phyloP scores from a whole-genome alignment of 2,113 vertebrate species.

The Morone chrysops region DNA sequence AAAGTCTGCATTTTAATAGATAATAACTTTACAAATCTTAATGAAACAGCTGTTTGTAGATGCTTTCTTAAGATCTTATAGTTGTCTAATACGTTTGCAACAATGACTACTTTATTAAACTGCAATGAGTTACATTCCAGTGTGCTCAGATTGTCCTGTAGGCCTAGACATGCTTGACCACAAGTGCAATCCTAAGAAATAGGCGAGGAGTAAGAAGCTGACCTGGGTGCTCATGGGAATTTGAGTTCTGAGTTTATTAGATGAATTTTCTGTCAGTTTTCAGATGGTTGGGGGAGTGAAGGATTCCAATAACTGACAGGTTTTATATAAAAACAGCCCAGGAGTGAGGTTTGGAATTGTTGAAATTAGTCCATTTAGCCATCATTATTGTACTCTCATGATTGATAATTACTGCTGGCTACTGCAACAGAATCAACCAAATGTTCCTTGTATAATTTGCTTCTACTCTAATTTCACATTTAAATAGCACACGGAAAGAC shows the following conservation, averaged over 20 bases:
- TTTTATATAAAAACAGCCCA: constrained; percentile 26
- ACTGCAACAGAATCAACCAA: not conserved
- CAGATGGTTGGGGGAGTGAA: constrained; percentile 1
- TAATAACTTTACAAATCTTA: not conserved
- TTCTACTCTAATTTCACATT: not conserved
- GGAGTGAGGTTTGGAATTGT: not conserved
- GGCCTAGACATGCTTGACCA: no score
- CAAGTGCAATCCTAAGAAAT: no score
- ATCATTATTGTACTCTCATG: not conserved
- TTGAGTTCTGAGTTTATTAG: no score
- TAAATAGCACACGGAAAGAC: constrained; percentile 10
- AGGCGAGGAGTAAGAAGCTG: no score
- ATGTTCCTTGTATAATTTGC: not conserved
- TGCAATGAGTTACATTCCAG: no score
- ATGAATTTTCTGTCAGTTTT: no score
- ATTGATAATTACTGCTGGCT: not conserved
- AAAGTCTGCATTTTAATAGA: not conserved
- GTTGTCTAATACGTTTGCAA: not conserved
- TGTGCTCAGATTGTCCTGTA: no score
- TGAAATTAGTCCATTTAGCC: not conserved
- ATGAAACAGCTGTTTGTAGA: not conserved
- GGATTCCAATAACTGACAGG: constrained; percentile 33
- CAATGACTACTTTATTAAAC: not conserved
- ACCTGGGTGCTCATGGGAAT: no score
- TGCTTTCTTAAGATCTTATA: not conserved